Base-by-base conservation (phyloP, 2,888 invertebrate genomes). In the Noctua janthina region DNA sequence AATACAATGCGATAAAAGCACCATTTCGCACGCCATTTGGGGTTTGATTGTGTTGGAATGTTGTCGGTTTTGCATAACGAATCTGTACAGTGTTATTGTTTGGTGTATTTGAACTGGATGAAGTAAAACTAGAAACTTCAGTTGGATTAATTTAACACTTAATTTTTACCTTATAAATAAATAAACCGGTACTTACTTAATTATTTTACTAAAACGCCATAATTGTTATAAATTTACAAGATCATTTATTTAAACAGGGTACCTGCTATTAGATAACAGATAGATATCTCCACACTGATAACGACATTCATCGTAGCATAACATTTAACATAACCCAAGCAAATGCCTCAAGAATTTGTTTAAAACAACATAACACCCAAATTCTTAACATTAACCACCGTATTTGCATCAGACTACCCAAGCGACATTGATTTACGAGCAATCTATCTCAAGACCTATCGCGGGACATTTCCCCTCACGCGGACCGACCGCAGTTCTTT, bases 401-500 rank as follows among this genome's bases (percentile, higher is more conserved):
- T 13, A n/a, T 43, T 64, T 56, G 29, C 69, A 64, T 29, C 20
- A 49, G 0, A 71, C 15, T 69, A 35, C 66, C 10, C 72, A 72
- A 79, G 29, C 76, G 84, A 88, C 87, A 82, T 85, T 91, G 91
- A 92, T 92, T 90, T 92, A 92, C 89, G 90, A 86, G 82, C 88
- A 71, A 88, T 81, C 79, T 87, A 93, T 96, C 95, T 89, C 79
- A 5, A 81, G 94, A 95, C 85, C 49, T 73, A 91, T 95, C 95
- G 75, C 90, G 88, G 81, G 89, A 88, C 67, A n/a, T 68, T 74
- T 74, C 20, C 17, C 49, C 11, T 4, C 93, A 83, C 88, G 91
- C 92, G 92, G 78, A 84, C 89, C 93, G 86, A 89, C 90, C 93
- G 89, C 93, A 93, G 94, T 95, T 96, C 96, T 96, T 96, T 96